Percentiles rank a stretch among this genome's conserved stretches.
These are phyloP conservation scores for Rhyzopertha dominica DNA, from an alignment of 1,140 invertebrate genomes.

Conservation along the genomic window DNA sequence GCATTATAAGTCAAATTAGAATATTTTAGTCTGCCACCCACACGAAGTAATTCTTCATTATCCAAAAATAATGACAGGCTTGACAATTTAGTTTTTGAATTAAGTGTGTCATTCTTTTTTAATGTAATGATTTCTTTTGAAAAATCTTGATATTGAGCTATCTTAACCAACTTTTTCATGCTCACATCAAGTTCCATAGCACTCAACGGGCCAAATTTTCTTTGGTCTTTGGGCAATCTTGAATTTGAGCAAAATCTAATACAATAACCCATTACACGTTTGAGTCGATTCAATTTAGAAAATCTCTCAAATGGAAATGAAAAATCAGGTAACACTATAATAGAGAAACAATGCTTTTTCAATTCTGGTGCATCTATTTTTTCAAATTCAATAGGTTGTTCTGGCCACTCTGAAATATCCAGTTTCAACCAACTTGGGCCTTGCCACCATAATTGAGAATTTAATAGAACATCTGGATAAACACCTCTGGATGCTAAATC, in stretches of 20 bases:
- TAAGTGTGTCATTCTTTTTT: constrained; percentile 4
- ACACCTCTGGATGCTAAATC: constrained; percentile 31
- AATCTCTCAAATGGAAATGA: constrained; percentile 4
- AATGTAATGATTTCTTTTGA: constrained; percentile 11
- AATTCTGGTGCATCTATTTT: constrained; percentile 17
- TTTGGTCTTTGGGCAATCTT: not conserved
- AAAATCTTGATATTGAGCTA: constrained; percentile 13
- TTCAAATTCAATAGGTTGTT: constrained; percentile 8
- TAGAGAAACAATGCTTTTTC: constrained; percentile 2
- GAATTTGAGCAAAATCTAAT: constrained; percentile 18
- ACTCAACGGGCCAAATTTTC: constrained; percentile 2
- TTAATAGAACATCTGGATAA: constrained; percentile 10
- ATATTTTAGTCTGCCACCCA: constrained; percentile 47
- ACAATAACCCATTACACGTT: constrained; percentile 12
- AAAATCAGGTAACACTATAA: constrained; percentile 8
- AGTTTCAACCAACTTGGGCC: constrained; percentile 10
- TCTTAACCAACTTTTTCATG: not conserved
- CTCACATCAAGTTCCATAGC: constrained; percentile 9
- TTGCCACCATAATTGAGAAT: constrained; percentile 22
- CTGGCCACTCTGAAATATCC: constrained; percentile 6
- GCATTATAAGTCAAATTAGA: too few relatives aligned
- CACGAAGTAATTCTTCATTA: constrained; percentile 37
- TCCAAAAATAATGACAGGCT: constrained; percentile 43
- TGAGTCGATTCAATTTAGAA: constrained; percentile 5
- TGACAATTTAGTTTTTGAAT: constrained; percentile 16